These are phyloP conservation scores for Eufriesea mexicana DNA, from an alignment of 1,140 invertebrate genomes.

Conservation along the genomic window DNA sequence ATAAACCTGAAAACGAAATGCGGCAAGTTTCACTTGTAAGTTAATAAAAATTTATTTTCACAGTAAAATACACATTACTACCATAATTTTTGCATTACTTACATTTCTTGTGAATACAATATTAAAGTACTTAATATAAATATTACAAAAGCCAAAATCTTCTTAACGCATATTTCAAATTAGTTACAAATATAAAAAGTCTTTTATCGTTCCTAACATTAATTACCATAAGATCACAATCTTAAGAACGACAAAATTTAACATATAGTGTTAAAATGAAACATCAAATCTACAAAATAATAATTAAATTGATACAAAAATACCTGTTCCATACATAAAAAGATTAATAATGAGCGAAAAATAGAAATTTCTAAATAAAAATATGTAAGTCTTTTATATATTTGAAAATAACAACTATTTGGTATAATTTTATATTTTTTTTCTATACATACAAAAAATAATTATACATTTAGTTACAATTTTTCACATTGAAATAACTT, in stretches of 20 bases:
- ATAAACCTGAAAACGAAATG: slow-evolving; percentile 15
- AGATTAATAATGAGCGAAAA: not conserved
- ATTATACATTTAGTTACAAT: no score
- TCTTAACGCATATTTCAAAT: not conserved
- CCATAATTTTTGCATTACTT: slow-evolving; percentile 21
- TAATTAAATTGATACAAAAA: not conserved
- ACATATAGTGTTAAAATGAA: not conserved
- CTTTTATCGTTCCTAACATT: not conserved
- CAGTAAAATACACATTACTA: not conserved
- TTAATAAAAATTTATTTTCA: slow-evolving; percentile 10
- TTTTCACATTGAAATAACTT: no score
- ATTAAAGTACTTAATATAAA: not conserved
- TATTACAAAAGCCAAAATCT: not conserved
- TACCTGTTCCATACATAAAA: not conserved
- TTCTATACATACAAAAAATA: not conserved
- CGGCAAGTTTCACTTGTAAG: slow-evolving; percentile 38
- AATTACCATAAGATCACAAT: not conserved
- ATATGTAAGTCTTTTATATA: not conserved
- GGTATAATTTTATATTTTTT: not conserved
- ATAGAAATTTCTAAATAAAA: not conserved
- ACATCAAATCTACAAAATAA: not conserved
- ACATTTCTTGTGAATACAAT: slow-evolving; percentile 24
- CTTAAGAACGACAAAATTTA: slow-evolving; percentile 8
- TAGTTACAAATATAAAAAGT: not conserved
- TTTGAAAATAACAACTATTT: not conserved